A percentile compares a stretch with the other conserved stretches of the same genome.
phyloP scores from a whole-genome alignment of 2,888 invertebrate genomes.

The Eueremaeus valkanovi region DNA sequence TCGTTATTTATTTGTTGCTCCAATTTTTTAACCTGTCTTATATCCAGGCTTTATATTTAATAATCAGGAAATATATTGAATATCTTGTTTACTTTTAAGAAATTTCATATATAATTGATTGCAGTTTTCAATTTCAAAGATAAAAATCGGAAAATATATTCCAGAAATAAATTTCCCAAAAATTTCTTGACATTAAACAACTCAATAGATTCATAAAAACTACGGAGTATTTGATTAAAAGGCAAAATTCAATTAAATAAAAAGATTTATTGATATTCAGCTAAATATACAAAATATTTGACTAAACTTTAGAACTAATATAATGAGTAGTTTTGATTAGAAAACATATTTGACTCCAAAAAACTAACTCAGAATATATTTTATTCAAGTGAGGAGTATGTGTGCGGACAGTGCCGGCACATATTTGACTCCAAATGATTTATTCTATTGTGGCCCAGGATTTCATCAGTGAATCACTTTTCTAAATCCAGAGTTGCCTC shows the following conservation, averaged over 20 bases:
- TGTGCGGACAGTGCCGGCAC: background rate
- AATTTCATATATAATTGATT: background rate
- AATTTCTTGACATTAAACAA: background rate
- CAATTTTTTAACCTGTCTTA: background rate
- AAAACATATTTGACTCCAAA: background rate
- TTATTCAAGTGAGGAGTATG: background rate
- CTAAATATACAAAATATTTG: background rate
- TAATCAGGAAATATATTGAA: background rate
- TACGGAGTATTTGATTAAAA: background rate
- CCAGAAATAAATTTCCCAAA: background rate
- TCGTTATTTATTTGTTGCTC: background rate
- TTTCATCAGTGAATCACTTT: conserved; percentile 15
- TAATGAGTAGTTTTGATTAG: background rate
- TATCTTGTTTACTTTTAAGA: no score
- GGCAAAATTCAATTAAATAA: background rate
- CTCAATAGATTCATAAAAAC: no score
- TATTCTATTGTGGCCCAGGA: conserved; percentile 7
- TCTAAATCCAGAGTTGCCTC: no score
- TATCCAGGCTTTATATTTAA: no score
- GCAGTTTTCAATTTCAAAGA: background rate
- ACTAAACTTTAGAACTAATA: background rate
- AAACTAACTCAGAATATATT: background rate
- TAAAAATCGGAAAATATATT: background rate
- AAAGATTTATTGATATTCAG: background rate
- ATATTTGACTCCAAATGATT: no score